Percentiles rank a stretch among this genome's conserved stretches.
Conservation (phyloP, 2,113 vertebrate genomes). For the Mustelus asterias region DNA sequence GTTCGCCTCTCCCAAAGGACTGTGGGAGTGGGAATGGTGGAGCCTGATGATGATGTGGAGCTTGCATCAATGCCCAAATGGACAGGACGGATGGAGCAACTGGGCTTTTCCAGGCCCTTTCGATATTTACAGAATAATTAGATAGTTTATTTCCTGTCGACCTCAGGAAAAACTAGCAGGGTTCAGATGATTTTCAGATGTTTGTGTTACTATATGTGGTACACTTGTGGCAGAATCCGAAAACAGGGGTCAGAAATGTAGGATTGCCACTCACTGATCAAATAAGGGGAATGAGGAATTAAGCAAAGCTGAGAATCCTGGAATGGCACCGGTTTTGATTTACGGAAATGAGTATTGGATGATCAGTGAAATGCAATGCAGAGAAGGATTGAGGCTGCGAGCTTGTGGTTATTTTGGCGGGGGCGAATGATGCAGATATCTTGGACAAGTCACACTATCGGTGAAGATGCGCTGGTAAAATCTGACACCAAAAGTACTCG, state of each 20-base stretch:
- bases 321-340: no score
- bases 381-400: no score
- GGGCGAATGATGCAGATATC: no score
- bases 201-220: neutral
- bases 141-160: neutral
- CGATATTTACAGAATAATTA: neutral
- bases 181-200: neutral
- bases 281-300: neutral
- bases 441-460: no score
- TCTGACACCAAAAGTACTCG: no score
- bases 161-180: neutral
- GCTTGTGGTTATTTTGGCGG: no score
- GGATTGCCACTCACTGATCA: neutral
- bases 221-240: neutral
- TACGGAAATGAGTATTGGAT: no score
- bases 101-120: neutral
- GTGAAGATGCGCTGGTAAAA: no score
- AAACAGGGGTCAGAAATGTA: neutral
- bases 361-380: no score
- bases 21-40: neutral
- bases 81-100: neutral
- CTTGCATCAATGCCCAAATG: neutral
- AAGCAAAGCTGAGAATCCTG: no score
- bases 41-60: neutral
- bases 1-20: neutral